Base-by-base conservation (phyloP, 2,888 invertebrate species). In the Drosophila longiperda region DNA sequence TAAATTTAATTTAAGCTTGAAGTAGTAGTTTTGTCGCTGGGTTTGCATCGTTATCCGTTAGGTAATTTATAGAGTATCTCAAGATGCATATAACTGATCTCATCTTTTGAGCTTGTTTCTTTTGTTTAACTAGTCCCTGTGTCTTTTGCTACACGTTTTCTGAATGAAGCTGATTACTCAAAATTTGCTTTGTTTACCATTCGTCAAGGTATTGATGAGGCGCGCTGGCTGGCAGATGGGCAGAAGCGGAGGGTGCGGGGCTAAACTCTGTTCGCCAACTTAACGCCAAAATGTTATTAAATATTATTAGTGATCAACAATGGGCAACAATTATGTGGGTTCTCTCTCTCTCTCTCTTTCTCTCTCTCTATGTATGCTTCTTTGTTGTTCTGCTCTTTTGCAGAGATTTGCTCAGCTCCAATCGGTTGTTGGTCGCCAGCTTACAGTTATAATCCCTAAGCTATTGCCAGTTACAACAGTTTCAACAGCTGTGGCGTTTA, bases 131-230 rank as follows among this genome's bases (percentile, higher is more conserved):
- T 71, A 82, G 74, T 68, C 72, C 60, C 70, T 48, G 70, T 73
- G 72, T 75, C 69, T 83, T 81, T 78, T 57, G 77, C 75, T 72
- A 68, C 86, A 85, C 86, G 83, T 82, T 82, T 83, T 72, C 68
- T 85, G 85, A 85, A 85, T 85, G 83, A 80, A 85, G 85, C 85
- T 85, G 85, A 87, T 85, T 85, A 85, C 85, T 87, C 87, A 85
- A 85, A 85, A 82, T 85, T 84, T 75, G 85, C 73, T 82, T 85
- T 85, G 87, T 87, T 75, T 87, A 73, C 78, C 78, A 85, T 85
- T 85, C 84, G 84, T 87, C 84, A 87, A 76, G 84, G 87, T 75
- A 78, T 82, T 75, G 80, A 78, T 80, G 87, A 80, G 80, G 12
- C 32, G 26, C 45, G 17, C 26, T 7, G 32, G 32, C 50, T 17